Evolutionary conservation across 2,113 vertebrate species (phyloP).

Genomic region (Thomomys bottae): DNA sequence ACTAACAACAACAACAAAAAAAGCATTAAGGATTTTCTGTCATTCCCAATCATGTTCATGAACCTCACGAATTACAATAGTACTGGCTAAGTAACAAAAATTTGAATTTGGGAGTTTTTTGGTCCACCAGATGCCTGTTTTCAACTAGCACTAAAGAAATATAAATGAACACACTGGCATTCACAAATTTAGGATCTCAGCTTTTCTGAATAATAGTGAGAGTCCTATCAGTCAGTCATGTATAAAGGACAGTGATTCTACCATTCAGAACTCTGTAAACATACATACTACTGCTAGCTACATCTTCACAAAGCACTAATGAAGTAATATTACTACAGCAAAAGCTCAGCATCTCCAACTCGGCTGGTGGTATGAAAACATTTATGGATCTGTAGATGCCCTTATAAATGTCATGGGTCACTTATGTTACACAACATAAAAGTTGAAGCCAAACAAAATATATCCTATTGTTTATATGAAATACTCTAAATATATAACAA

Average conservation of each 20-base stretch:
- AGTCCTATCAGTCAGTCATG: background rate
- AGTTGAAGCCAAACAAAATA: background rate
- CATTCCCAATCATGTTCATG: background rate
- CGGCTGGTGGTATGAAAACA: background rate
- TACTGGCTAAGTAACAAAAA: background rate
- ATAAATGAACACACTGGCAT: background rate
- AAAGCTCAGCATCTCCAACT: background rate
- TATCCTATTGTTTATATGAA: background rate
- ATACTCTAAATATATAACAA: background rate
- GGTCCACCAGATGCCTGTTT: background rate
- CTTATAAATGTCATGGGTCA: background rate
- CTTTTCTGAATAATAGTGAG: background rate
- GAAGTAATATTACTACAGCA: background rate
- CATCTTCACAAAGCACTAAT: background rate
- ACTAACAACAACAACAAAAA: too few relatives aligned
- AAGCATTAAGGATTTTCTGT: background rate
- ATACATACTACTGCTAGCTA: background rate
- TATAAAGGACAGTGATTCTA: background rate
- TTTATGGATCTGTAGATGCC: background rate
- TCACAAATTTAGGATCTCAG: background rate
- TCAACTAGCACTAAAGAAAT: constrained; percentile 5
- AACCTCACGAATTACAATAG: background rate
- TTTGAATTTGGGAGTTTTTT: constrained; percentile 3
- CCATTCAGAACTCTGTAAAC: background rate
- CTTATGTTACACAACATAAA: background rate